Conservation (phyloP, 2,888 invertebrate species). For the Tribolium freemani region DNA sequence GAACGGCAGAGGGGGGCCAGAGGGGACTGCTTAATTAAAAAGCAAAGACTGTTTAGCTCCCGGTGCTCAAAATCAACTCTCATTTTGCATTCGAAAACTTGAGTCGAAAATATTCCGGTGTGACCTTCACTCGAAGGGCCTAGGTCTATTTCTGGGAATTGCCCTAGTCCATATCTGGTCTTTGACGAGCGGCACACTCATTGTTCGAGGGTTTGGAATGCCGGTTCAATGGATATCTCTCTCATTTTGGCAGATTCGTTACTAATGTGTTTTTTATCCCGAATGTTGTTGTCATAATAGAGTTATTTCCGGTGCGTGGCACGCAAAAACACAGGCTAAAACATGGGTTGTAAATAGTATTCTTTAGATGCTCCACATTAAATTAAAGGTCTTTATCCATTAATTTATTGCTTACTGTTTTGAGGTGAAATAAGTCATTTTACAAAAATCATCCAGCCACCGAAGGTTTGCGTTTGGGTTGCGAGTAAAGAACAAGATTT, state of each 20-base stretch:
- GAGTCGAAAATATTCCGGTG: background rate
- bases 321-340: constrained; percentile 27
- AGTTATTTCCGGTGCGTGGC: constrained; percentile 36
- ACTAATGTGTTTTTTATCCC: constrained; percentile 27
- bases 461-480: constrained; percentile 20
- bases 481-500: too few species aligned
- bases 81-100: background rate
- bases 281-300: constrained; percentile 34
- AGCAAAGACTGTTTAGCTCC: constrained; percentile 27
- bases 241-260: constrained; percentile 15
- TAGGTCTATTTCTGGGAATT: constrained; percentile 22
- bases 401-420: constrained; percentile 11
- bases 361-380: background rate
- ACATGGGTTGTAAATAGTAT: constrained; percentile 5
- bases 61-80: background rate
- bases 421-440: constrained; percentile 31
- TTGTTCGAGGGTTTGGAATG: background rate
- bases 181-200: constrained; percentile 15
- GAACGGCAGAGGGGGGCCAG: constrained; percentile 1
- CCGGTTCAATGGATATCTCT: background rate
- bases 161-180: constrained; percentile 1
- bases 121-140: constrained; percentile 16
- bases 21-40: constrained; percentile 30
- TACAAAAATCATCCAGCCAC: constrained; percentile 17
- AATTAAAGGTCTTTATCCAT: constrained; percentile 2